Percentiles rank a stretch among this genome's conserved stretches.
Conservation (phyloP, 2,113 vertebrate genomes). For the Copsychus sechellarum region DNA sequence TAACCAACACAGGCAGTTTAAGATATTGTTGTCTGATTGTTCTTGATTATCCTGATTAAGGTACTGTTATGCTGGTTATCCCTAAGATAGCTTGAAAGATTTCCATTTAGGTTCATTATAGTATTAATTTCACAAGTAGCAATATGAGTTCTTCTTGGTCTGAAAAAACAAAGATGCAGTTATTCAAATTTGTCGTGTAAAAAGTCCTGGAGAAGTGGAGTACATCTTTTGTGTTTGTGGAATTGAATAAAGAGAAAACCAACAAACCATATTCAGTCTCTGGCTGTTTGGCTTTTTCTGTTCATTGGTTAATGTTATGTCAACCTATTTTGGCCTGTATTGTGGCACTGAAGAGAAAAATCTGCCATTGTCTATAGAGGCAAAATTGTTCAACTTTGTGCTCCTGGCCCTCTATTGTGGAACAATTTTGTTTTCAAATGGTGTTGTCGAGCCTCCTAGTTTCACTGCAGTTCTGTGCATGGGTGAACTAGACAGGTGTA, state of each 20-base stretch:
- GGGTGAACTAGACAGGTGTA: neutral
- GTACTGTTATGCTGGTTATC: neutral
- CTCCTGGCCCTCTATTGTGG: neutral
- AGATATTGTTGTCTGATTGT: neutral
- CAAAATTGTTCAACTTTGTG: neutral
- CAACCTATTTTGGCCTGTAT: neutral
- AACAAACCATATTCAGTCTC: neutral
- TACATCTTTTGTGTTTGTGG: neutral
- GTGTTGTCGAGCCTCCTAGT: neutral
- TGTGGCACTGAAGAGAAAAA: neutral
- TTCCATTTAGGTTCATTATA: neutral
- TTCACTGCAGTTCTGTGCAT: neutral
- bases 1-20: neutral
- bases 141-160: neutral
- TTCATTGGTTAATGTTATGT: neutral
- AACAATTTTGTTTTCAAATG: neutral
- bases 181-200: neutral
- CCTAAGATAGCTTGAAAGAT: neutral
- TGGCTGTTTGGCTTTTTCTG: neutral
- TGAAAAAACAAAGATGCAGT: neutral
- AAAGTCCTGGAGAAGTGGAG: neutral
- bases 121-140: neutral
- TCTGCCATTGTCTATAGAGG: accelerated
- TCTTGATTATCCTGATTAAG: neutral
- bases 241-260: neutral